Conservation (phyloP, 2,113 vertebrate genomes). For the Cottus gobio region DNA sequence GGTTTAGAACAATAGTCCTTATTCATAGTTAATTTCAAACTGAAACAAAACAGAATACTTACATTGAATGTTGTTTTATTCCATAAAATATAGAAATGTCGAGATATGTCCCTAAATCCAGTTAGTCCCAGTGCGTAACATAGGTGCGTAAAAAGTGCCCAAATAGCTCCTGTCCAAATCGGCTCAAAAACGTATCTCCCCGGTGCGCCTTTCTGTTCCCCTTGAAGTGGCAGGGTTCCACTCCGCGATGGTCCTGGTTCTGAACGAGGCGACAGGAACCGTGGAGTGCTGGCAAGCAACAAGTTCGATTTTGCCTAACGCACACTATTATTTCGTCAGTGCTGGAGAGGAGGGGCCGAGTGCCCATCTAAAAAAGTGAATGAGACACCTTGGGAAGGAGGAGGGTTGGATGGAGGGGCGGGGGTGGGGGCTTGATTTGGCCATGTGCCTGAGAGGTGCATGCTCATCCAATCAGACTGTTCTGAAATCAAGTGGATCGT, state of each 20-base stretch:
- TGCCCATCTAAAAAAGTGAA: constrained; percentile 78
- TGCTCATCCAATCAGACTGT: constrained; percentile 44
- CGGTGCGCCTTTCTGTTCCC: constrained; percentile 23
- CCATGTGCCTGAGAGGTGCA: constrained; percentile 33
- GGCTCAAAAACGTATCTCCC: constrained; percentile 47
- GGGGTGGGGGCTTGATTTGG: constrained; percentile 53
- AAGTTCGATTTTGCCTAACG: constrained; percentile 91
- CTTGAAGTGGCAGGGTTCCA: constrained; percentile 61
- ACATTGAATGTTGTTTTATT: constrained; percentile 75
- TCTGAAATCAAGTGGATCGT: background rate
- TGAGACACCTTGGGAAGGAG: constrained; percentile 74
- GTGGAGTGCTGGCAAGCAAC: constrained; percentile 81
- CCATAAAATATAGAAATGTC: constrained; percentile 66
- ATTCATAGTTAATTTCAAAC: background rate
- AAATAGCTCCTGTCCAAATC: constrained; percentile 50
- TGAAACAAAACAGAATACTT: constrained; percentile 47
- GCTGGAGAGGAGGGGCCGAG: constrained; percentile 89
- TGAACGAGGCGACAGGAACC: constrained; percentile 75
- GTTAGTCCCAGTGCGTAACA: constrained; percentile 67
- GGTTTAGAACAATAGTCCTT: background rate
- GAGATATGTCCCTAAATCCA: constrained; percentile 58
- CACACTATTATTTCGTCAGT: constrained; percentile 92
- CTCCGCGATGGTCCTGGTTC: constrained; percentile 70
- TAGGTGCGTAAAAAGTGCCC: constrained; percentile 69
- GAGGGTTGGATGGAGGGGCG: constrained; percentile 32